Percentiles rank a stretch among this genome's conserved stretches.
Conservation (phyloP, 2,113 vertebrate species). For the Strix aluco region DNA sequence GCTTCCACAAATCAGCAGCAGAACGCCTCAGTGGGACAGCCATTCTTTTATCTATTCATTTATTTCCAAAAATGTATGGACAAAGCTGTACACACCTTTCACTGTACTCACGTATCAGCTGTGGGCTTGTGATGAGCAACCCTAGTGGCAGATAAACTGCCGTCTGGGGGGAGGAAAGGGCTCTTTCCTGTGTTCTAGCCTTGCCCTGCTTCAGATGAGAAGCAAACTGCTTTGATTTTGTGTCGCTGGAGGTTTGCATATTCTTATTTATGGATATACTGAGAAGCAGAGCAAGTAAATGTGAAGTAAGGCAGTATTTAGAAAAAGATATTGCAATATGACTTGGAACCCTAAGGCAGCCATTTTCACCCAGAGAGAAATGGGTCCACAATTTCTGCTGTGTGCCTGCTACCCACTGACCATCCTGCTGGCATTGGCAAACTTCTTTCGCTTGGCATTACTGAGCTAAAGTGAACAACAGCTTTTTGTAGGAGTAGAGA, state of each 20-base stretch:
- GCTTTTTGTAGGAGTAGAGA: neutral
- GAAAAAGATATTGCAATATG: neutral
- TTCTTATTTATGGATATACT: neutral
- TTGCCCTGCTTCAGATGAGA: neutral
- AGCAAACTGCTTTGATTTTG: neutral
- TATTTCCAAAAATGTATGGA: neutral
- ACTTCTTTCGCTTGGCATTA: neutral
- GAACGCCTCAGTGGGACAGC: neutral
- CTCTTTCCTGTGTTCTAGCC: neutral
- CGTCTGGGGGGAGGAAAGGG: neutral
- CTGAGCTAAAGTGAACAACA: neutral
- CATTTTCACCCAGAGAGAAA: neutral
- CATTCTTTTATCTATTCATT: neutral
- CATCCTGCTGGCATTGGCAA: neutral
- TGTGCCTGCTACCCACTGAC: neutral
- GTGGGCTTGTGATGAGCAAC: neutral
- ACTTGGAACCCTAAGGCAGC: neutral
- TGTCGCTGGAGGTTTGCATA: neutral
- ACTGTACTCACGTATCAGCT: neutral
- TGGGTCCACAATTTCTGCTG: neutral
- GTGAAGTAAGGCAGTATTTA: neutral
- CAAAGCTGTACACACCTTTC: neutral
- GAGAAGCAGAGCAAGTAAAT: neutral
- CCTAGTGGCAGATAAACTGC: neutral
- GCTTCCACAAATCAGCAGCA: neutral